phyloP scores from a whole-genome alignment of 2,113 vertebrate genomes.

The Thunnus maccoyii region DNA sequence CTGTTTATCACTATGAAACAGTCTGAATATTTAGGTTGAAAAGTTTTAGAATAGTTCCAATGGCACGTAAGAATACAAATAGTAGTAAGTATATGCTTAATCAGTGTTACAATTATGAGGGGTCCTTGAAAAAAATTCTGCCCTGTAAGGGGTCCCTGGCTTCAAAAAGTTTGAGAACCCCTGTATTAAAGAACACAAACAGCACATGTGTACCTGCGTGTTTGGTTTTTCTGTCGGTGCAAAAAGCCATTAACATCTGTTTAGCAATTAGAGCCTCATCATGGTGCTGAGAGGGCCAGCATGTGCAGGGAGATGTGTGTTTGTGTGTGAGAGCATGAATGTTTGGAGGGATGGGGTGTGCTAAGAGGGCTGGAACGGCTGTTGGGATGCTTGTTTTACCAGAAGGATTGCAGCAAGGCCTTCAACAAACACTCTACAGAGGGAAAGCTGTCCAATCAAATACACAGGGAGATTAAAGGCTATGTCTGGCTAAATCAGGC shows the following conservation, averaged over 20 bases:
- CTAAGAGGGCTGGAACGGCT: conserved; percentile 40
- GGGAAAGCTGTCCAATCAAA: conserved; percentile 78
- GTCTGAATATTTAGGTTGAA: no score
- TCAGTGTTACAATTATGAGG: no score
- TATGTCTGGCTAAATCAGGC: conserved; percentile 79
- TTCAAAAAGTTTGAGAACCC: no score
- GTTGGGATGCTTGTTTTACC: conserved; percentile 76
- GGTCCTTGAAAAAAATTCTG: no score
- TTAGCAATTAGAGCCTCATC: conserved; percentile 62
- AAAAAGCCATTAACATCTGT: conserved; percentile 70
- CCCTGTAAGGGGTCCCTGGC: no score
- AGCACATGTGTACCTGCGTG: conserved; percentile 45
- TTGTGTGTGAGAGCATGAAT: conserved; percentile 4
- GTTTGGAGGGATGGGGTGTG: conserved; percentile 15
- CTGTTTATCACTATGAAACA: no score
- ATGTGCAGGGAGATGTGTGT: conserved; percentile 13
- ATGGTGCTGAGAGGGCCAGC: conserved; percentile 22
- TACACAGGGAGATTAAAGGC: conserved; percentile 83
- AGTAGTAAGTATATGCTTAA: no score
- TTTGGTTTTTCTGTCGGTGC: conserved; percentile 47
- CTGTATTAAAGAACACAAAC: conserved; percentile 38
- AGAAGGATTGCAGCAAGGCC: conserved; percentile 81
- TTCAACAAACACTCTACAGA: conserved; percentile 81
- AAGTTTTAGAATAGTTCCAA: no score
- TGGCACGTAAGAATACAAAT: no score